A percentile compares a stretch with the other conserved stretches of the same genome.
These are phyloP conservation scores for Pteronotus mesoamericanus DNA, from an alignment of 2,797 vertebrate species.

Conservation along the genomic window DNA sequence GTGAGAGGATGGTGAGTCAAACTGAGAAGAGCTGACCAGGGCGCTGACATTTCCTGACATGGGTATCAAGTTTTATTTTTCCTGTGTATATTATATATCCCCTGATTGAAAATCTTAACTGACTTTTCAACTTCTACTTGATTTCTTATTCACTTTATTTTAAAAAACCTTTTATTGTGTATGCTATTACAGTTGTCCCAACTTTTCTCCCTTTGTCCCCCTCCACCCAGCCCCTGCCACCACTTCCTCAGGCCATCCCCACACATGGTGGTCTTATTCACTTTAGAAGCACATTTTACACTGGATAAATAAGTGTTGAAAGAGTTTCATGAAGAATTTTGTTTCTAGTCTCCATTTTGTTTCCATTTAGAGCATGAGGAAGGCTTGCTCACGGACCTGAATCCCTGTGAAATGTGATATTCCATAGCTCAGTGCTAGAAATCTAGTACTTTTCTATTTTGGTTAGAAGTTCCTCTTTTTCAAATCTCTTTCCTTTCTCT, in stretches of 20 bases:
- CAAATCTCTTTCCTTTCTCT: not conserved
- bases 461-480: not conserved
- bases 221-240: no score
- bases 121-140: not conserved
- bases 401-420: not conserved
- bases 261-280: not conserved
- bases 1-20: not conserved
- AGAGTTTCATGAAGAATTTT: not conserved
- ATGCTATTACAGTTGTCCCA: no score
- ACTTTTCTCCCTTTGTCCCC: no score
- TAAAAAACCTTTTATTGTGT: no score
- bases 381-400: not conserved
- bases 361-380: not conserved
- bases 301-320: not conserved
- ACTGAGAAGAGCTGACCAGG: not conserved
- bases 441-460: constrained; percentile 5
- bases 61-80: not conserved
- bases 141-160: not conserved
- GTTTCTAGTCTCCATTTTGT: not conserved
- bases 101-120: not conserved
- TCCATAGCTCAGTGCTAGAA: not conserved
- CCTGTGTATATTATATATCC: not conserved
- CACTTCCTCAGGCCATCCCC: no score
- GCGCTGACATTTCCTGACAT: not conserved
- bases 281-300: not conserved